These are phyloP conservation scores for Hormiphora californensis DNA, from an alignment of 37 sponge, comb jelly and placozoan genomes.

Conservation along the genomic window DNA sequence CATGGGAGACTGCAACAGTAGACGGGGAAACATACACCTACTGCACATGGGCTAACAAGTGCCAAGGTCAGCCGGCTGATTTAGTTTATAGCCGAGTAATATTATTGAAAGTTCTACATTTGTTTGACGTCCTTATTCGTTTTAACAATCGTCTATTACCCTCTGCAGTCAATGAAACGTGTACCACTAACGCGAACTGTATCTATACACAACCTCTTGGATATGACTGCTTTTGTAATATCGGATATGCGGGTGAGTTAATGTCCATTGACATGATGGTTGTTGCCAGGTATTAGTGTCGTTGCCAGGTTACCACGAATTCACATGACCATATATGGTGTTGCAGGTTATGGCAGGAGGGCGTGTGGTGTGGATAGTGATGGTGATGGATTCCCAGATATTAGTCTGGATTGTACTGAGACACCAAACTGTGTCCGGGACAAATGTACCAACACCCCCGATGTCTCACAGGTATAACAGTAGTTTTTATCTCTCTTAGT, in stretches of 20 bases:
- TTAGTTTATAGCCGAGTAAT: no score
- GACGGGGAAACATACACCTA: background rate
- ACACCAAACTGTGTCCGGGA: background rate
- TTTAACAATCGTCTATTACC: no score
- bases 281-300: no score
- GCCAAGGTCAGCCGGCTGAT: no score
- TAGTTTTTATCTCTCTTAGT: no score
- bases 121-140: no score
- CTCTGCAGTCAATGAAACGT: slow-evolving; percentile 9
- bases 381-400: slow-evolving; percentile 48
- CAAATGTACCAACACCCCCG: slow-evolving; percentile 35
- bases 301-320: no score
- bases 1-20: background rate
- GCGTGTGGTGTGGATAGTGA: slow-evolving; percentile 50
- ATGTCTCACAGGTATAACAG: slow-evolving; percentile 7
- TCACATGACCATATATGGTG: no score
- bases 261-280: no score
- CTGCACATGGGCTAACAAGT: background rate
- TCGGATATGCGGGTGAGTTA: slow-evolving; percentile 23
- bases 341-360: background rate
- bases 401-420: background rate
- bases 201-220: background rate
- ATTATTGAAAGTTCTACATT: no score
- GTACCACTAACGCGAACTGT: slow-evolving; percentile 14
- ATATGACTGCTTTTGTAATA: slow-evolving; percentile 34